Percentiles rank a stretch among this genome's conserved stretches.
Evolutionary conservation across 2,797 vertebrate genomes (phyloP).

Genomic region (Sebastes taczanowskii): DNA sequence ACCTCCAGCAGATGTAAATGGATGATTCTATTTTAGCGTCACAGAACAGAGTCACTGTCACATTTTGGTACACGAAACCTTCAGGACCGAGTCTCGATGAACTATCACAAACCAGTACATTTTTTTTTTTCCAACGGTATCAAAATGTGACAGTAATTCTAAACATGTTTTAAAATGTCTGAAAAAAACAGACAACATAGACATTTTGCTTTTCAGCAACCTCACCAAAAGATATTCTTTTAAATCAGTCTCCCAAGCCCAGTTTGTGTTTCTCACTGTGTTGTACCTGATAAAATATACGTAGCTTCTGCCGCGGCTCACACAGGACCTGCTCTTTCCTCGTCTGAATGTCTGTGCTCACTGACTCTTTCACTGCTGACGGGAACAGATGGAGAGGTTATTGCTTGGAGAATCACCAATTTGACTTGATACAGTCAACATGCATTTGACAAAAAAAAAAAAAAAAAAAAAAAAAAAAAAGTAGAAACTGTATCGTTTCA

Average conservation of each 20-base stretch:
- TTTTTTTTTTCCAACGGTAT: neutral
- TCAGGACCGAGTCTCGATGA: neutral
- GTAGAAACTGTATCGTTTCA: neutral
- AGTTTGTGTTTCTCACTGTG: constrained; percentile 12
- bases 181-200: neutral
- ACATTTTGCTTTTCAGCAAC: constrained; percentile 12
- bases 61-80: neutral
- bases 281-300: constrained; percentile 98
- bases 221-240: constrained; percentile 5
- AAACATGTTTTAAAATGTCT: neutral
- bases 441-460: neutral
- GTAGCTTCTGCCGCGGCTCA: constrained; percentile 94
- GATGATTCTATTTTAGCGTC: neutral
- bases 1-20: neutral
- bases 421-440: constrained; percentile 14
- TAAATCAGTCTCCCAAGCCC: constrained; percentile 1
- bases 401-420: constrained; percentile 27
- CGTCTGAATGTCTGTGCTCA: constrained; percentile 90
- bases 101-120: neutral
- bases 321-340: constrained; percentile 91
- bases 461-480: neutral
- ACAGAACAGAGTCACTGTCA: constrained; percentile 7
- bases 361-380: constrained; percentile 92
- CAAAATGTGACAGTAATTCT: constrained; percentile 11
- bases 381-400: constrained; percentile 48